Evolutionary conservation across 1,140 invertebrate species (phyloP).

Genomic region (Calycopis cecrops): DNA sequence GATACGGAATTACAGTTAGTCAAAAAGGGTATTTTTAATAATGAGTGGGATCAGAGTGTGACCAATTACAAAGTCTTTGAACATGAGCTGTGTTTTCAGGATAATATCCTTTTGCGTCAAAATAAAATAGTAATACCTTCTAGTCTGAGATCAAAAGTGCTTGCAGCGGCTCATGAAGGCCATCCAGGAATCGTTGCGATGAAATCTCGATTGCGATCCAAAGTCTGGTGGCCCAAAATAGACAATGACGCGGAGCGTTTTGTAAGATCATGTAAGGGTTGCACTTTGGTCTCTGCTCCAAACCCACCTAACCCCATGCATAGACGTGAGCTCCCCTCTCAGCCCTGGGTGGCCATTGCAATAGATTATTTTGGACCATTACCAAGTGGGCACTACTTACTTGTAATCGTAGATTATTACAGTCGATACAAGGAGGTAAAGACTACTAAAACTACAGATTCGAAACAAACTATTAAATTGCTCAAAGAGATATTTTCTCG

Average conservation of each 20-base stretch:
- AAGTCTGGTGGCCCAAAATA: constrained; percentile 74
- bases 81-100: constrained; percentile 25
- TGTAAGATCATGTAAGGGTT: constrained; percentile 62
- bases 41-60: constrained; percentile 19
- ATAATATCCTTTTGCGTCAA: constrained; percentile 24
- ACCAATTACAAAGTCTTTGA: constrained; percentile 25
- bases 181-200: constrained; percentile 75
- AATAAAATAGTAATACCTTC: constrained; percentile 40
- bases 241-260: constrained; percentile 65
- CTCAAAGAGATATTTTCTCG: constrained; percentile 31
- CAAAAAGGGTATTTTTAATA: constrained; percentile 13
- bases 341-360: constrained; percentile 34
- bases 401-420: constrained; percentile 24
- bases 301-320: constrained; percentile 35
- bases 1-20: constrained; percentile 22
- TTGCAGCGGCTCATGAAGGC: constrained; percentile 57
- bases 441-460: constrained; percentile 25
- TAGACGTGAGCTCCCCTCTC: constrained; percentile 28
- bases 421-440: constrained; percentile 33
- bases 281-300: constrained; percentile 38
- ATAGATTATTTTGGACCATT: constrained; percentile 39
- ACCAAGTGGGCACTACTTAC: constrained; percentile 28
- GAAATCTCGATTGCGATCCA: constrained; percentile 71
- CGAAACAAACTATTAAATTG: constrained; percentile 28
- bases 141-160: constrained; percentile 28